Evolutionary conservation across 2,113 vertebrate genomes (phyloP).

Genomic region (Varanus komodoensis): DNA sequence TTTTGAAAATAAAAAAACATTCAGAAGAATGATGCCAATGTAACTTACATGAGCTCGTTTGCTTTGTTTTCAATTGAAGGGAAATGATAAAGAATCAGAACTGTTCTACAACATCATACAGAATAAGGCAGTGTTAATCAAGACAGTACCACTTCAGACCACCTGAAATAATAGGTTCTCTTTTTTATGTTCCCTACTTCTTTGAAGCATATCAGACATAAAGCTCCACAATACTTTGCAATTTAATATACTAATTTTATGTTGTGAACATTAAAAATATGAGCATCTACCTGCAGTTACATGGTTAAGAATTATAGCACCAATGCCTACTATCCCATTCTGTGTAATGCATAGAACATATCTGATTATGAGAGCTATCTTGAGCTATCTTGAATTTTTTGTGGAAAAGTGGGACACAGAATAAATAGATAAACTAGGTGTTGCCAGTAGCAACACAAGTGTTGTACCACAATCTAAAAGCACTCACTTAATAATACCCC

Average conservation of each 20-base stretch:
- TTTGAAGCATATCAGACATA: neutral
- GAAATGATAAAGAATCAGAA: too few relatives aligned
- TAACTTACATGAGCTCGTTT: neutral
- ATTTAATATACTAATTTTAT: neutral
- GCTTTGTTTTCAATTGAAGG: too few relatives aligned
- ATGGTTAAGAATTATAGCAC: neutral
- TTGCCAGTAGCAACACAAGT: neutral
- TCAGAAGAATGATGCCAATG: neutral
- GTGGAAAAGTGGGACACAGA: too few relatives aligned
- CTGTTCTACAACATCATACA: neutral
- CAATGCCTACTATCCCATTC: neutral
- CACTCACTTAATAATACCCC: neutral
- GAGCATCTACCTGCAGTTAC: neutral
- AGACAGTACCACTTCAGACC: neutral
- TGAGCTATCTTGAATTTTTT: neutral
- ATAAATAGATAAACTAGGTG: neutral
- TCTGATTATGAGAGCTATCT: slow-evolving; percentile 1
- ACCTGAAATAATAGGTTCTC: neutral
- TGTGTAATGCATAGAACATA: neutral
- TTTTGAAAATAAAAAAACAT: slow-evolving; percentile 31
- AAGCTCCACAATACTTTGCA: slow-evolving; percentile 1
- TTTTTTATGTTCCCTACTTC: neutral
- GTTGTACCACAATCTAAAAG: neutral
- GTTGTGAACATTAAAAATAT: neutral
- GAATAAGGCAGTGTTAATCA: neutral